Evolutionary conservation across 2,888 invertebrate genomes (phyloP), one percentile per base, ranked within the genome.

Genomic region (Drosophila nr. medialis): DNA sequence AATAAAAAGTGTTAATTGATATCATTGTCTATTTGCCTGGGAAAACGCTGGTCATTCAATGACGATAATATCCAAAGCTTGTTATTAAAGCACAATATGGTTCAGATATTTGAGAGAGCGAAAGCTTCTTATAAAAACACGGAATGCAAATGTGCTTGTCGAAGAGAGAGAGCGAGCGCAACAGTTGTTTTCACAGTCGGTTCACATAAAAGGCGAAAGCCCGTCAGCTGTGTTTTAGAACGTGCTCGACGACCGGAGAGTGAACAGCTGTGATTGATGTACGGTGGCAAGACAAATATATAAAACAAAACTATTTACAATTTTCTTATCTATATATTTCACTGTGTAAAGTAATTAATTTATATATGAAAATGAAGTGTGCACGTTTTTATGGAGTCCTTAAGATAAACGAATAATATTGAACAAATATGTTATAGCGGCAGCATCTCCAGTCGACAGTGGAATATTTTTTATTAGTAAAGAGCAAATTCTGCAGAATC

Each of bases 161-260:
- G 45, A 24, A 24, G 2, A 8, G 27, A 51, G 51, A 61, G 55
- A 72, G 56, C 42, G 24, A 63, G 45, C 58, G 73, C 73, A 50
- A 66, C 73, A 63, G 63, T 74, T 74, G 73, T 60, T 70, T 66
- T 67, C 50, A 27, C 51, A 51, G 27, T 62, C 49, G 68, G 65
- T 72, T 64, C 53, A 49, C 61, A 62, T 72, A 72, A 71, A 70
- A 66, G 59, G 45, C 59, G 40, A 24, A 5, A 30, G 49, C n/a
- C 18, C 11, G n/a, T 50, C 61, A 72, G 76, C 68, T 71, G 54
- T 30, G 8, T 48, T 36, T 59, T 64, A 87, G 75, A 81, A 54
- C 55, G 58, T 58, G 64, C 50, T 80, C 5, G 24, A 54, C 64
- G 38, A 51, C 49, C 42, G 69, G 45, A 60, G 50, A 49, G 53